Base-by-base conservation (phyloP, 1,140 invertebrate species). In the Drosophila nasuta region DNA sequence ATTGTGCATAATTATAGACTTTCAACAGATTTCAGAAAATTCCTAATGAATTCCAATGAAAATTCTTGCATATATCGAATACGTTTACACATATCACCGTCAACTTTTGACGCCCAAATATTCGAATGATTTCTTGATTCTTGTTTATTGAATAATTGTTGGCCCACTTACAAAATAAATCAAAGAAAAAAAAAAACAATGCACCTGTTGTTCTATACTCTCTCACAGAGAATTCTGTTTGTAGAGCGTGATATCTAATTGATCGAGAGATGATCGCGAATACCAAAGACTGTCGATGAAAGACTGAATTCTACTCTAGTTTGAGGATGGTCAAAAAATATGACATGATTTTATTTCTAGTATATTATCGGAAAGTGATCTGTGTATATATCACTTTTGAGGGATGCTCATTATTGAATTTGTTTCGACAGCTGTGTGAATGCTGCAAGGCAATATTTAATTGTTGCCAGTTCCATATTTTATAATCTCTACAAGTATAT, bases 81-180 rank as follows among this genome's bases (percentile, higher is more conserved):
- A 63, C 7, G 38, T 62, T n/a, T 35, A 33, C 10, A 66, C 45
- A 66, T 59, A 52, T 66, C 35, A 25, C 25, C 35, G 63, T 57
- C 46, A 65, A 65, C 20, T 43, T 67, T 73, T 48, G 52, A 56
- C 15, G 25, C 38, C 10, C 35, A 60, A 20, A 33, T 17, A 69
- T 72, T 54, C 28, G 33, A 45, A 58, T 8, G 11, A 52, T 68
- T 52, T 28, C 30, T 28, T 30, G 28, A 48, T 57, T 35, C 11
- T n/a, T 74, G 70, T 73, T 74, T 68, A 74, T 68, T 60, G 35
- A 60, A 65, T 65, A 58, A 72, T 51, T 35, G n/a, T 54, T 54
- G 62, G 45, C 33, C 45, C 33, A 43, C 20, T 72, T 72, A 72
- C 33, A 52, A 64, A 38, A 35, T 15, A 33, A 38, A 58, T 35